Conservation (phyloP, 1,140 invertebrate genomes). For the Aphaenogaster rudis region DNA sequence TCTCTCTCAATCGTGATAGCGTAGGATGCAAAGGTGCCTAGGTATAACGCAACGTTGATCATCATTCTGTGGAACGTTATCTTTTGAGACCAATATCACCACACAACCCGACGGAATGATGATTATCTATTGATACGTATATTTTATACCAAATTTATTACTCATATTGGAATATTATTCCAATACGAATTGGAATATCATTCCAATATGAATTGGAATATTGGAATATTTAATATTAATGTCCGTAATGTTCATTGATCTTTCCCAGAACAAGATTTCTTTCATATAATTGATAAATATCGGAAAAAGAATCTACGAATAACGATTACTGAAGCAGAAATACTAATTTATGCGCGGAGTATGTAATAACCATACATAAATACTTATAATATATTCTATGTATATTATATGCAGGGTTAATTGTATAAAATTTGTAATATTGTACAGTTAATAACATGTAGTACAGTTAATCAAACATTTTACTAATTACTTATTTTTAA, state of each 20-base stretch:
- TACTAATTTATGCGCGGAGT: not conserved
- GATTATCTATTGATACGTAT: constrained; percentile 8
- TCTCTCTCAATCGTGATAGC: constrained; percentile 22
- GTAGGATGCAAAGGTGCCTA: not conserved
- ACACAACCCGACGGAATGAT: not conserved
- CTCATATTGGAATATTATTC: not conserved
- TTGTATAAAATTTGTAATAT: not conserved
- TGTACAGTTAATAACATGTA: not conserved
- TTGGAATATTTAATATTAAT: not conserved
- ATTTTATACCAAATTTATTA: not conserved
- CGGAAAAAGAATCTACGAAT: not conserved
- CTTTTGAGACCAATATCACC: not conserved
- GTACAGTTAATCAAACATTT: constrained; percentile 24
- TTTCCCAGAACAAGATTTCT: not conserved
- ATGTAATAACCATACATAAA: not conserved
- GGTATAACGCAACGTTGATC: not conserved
- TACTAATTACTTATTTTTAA: constrained; percentile 32
- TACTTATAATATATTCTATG: not conserved
- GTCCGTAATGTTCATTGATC: not conserved
- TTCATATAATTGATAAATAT: not conserved
- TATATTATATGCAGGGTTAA: not conserved
- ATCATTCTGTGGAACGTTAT: not conserved
- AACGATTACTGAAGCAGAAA: not conserved
- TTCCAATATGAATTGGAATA: not conserved
- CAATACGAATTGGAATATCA: not conserved